A percentile compares a stretch with the other conserved stretches of the same genome.
Conservation (phyloP, 64 coral and sea anemone genomes). For the Acropora tenuis region DNA sequence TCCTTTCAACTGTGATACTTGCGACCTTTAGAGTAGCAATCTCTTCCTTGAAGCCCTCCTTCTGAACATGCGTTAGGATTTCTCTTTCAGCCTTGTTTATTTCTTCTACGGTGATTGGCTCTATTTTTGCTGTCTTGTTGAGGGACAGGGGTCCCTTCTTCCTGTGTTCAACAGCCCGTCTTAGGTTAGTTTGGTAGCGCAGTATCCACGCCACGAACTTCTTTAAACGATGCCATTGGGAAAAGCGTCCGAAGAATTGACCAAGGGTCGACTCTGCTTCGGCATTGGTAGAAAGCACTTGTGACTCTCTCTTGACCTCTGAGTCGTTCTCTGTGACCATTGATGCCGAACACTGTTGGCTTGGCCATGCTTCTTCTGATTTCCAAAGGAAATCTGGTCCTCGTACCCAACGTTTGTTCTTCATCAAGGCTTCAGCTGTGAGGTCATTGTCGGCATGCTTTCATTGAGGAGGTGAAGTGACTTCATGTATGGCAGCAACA, state of each 20-base stretch:
- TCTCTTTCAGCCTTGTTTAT: slow-evolving; percentile 18
- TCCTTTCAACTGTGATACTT: not conserved
- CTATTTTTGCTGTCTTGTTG: not conserved
- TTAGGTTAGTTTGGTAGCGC: slow-evolving; percentile 6
- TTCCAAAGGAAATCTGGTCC: slow-evolving; percentile 53
- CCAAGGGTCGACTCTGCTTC: not conserved
- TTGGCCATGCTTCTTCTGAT: slow-evolving; percentile 35
- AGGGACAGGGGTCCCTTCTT: not conserved
- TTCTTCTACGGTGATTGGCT: slow-evolving; percentile 4
- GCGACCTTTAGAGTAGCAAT: not conserved
- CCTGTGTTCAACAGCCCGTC: not conserved
- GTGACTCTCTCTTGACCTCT: slow-evolving; percentile 10
- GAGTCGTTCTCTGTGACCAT: not conserved
- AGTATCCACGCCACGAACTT: slow-evolving; percentile 42
- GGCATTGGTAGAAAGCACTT: not conserved
- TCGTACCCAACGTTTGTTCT: slow-evolving; percentile 26
- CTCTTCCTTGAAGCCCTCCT: not conserved
- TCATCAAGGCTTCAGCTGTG: slow-evolving; percentile 23
- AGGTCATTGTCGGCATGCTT: slow-evolving; percentile 34
- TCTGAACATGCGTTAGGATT: not conserved
- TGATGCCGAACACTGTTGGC: not conserved
- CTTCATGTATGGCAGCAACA: slow-evolving; percentile 10
- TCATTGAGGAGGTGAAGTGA: slow-evolving; percentile 11
- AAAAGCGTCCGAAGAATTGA: slow-evolving; percentile 7
- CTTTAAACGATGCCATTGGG: slow-evolving; percentile 16